Evolutionary conservation across 1,140 invertebrate species (phyloP), one percentile per base, ranked within the genome.

Genomic region (Anastrepha obliqua): DNA sequence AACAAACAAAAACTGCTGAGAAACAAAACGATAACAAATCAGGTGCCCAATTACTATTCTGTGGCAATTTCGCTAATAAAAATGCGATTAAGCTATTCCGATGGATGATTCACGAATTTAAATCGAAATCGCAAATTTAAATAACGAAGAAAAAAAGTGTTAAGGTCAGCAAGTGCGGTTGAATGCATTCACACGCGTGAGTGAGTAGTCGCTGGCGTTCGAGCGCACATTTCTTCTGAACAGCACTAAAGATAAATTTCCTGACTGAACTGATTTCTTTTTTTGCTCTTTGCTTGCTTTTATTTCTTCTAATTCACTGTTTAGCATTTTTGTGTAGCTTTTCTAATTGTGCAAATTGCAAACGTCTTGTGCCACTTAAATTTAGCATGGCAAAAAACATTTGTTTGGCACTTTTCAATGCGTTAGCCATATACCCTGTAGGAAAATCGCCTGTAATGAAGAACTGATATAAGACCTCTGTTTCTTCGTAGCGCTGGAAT

Each of bases 341-440:
- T 81, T 81, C n/a, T 81, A 11, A 81, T n/a, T 17, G 42, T 20
- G 47, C n/a, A 55, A 81, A 55, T 81, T 42, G 74, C 47, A 81
- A 81, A 42, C 42, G 13, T 74, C n/a, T 74, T 74, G 17, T 81
- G 74, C 74, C n/a, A 81, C 74, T 81, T 81, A 81, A 81, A 55
- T 81, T 81, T 81, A 81, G 74, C 74, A 55, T 47, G 44, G 55
- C 47, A n/a, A 81, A 81, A 5, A 81, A 29, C 47, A 81, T 81
- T 55, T 81, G 74, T 81, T 81, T 81, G 74, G 13, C 74, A 81
- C 47, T 81, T 81, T 55, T 8, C n/a, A 20, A 3, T 81, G 47
- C 5, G 44, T 11, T 55, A 3, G 74, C 8, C n/a, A 9, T 8
- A 55, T 81, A 13, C 3, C 74, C 74, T 20, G 47, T 55, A 81